Percentiles rank a stretch among this genome's conserved stretches.
These are phyloP conservation scores for Stictocephala bisonia DNA, from an alignment of 2,888 invertebrate species.

Conservation along the genomic window DNA sequence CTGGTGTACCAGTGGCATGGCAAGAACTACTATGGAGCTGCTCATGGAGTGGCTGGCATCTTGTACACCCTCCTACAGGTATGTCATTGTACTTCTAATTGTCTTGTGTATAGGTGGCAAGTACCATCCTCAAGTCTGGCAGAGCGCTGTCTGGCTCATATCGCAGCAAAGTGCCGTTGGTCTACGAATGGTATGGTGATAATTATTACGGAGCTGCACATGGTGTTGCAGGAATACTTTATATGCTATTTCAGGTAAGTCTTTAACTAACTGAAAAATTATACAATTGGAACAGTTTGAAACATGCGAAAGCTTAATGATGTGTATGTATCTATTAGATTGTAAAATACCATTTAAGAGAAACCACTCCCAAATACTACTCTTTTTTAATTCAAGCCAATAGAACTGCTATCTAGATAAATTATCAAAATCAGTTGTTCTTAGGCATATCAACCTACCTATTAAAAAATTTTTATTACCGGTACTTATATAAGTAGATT, in stretches of 20 bases:
- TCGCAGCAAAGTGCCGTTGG: constrained; percentile 71
- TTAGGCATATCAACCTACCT: too few relatives aligned
- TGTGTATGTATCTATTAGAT: too few relatives aligned
- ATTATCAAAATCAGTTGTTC: too few relatives aligned
- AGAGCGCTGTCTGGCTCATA: constrained; percentile 69
- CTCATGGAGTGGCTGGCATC: constrained; percentile 90
- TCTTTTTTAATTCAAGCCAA: too few relatives aligned
- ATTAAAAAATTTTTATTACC: too few relatives aligned
- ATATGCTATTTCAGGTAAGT: constrained; percentile 80
- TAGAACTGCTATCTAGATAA: too few relatives aligned
- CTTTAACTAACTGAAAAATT: too few relatives aligned
- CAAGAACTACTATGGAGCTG: constrained; percentile 87
- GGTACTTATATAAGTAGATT: too few relatives aligned
- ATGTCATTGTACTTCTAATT: constrained; percentile 53
- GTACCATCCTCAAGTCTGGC: constrained; percentile 73
- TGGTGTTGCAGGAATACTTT: constrained; percentile 87
- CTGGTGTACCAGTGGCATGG: constrained; percentile 90
- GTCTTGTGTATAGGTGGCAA: constrained; percentile 69
- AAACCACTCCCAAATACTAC: too few relatives aligned
- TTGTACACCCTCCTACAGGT: constrained; percentile 85
- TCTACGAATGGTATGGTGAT: constrained; percentile 90
- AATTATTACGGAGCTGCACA: constrained; percentile 92
- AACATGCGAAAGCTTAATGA: too few relatives aligned
- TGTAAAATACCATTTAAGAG: too few relatives aligned
- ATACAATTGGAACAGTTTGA: too few relatives aligned